Evolutionary conservation across 2,113 vertebrate genomes (phyloP), one percentile per base, ranked within the genome.

Genomic region (Pycnonotus jocosus): DNA sequence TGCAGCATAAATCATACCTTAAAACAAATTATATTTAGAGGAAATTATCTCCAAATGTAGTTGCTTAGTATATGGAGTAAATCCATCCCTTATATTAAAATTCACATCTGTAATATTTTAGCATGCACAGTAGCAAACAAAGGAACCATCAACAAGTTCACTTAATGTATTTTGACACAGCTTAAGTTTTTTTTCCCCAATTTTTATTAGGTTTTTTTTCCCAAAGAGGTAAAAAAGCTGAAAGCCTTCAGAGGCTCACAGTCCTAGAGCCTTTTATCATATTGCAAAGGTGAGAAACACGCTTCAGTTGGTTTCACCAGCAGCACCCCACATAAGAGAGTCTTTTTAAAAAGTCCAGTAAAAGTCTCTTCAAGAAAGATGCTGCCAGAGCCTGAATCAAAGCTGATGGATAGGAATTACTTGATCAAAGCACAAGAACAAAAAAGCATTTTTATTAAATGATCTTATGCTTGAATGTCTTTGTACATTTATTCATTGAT

Each of bases 1-100:
- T 77, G 66, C 57, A 96, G 69, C 35, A 88, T 65, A 93, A 92
- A 95, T 95, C 65, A 47, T 56, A 45, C 40, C 35, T 90, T 81
- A 50, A 47, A 65, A 92, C 40, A 88, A 76, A 88, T 71, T 74
- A 58, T 74, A 92, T 69, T 94, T 81, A 71, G 76, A 88, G n/a
- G 54, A 94, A 90, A 80, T 81, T 47, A 60, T 62, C 37, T 73
- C 64, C 56, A 93, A 71, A 80, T 7, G 23, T 11, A 64, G 31
- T 35, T 61, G 61, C 54, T 93, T 70, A 66, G 44, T 44, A 54
- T 31, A 71, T 10, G 12, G 57, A 88, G 30, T 44, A 83, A 88
- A 92, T 61, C 9, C 44, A 90, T 31, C 15, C 16, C 38, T 71
- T 83, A n/a, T 10, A 81, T 27, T 45, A 86, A 65, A 76, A 71